Conservation (phyloP, 1,140 invertebrate genomes). For the Leguminivora glycinivorella region DNA sequence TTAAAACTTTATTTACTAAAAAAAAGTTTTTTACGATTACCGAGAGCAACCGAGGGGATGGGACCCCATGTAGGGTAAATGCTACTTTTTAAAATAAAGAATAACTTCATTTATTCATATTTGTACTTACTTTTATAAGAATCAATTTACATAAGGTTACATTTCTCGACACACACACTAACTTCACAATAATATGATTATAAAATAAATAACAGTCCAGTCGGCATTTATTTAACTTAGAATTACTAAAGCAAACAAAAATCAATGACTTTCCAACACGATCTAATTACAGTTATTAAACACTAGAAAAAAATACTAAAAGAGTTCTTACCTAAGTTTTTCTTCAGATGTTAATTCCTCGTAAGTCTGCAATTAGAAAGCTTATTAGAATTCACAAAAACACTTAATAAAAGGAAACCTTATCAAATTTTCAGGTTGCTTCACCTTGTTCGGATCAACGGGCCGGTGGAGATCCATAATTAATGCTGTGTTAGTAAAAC, state of each 20-base stretch:
- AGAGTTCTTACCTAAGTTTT: conserved; percentile 80
- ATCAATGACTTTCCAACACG: conserved; percentile 14
- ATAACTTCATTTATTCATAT: too few species aligned
- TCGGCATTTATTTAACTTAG: neutral
- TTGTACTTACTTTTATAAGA: too few species aligned
- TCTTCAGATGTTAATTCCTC: conserved; percentile 85
- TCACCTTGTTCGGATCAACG: conserved; percentile 82
- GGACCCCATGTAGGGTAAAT: too few species aligned
- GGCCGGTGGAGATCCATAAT: conserved; percentile 81
- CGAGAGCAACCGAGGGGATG: too few species aligned
- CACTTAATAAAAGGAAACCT: conserved; percentile 25
- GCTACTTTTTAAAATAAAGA: too few species aligned
- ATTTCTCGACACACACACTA: too few species aligned
- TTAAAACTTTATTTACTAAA: too few species aligned
- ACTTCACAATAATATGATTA: neutral
- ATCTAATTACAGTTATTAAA: conserved; percentile 35
- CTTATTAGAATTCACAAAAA: conserved; percentile 33
- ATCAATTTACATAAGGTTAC: too few species aligned
- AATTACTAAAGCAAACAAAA: conserved; percentile 13
- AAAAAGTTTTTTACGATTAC: too few species aligned
- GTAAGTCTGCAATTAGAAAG: conserved; percentile 81
- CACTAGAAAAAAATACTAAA: conserved; percentile 36
- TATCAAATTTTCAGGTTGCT: conserved; percentile 35
- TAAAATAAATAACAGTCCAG: neutral
- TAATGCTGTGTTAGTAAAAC: conserved; percentile 21